A percentile compares a stretch with the other conserved stretches of the same genome.
phyloP scores from a whole-genome alignment of 2,888 invertebrate species.

The Girardia tigrina region DNA sequence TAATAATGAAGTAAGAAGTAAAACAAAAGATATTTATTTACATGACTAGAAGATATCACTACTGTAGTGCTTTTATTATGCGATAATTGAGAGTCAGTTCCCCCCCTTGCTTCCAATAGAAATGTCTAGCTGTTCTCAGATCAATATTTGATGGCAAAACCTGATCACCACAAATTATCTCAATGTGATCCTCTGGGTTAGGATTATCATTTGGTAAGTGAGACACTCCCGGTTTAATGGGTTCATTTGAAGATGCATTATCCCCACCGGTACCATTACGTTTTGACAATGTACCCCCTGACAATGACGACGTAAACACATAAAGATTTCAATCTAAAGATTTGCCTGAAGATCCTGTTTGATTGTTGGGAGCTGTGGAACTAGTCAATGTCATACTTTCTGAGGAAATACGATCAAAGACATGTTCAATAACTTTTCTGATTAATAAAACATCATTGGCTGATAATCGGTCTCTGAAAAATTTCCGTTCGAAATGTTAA shows the following conservation, averaged over 20 bases:
- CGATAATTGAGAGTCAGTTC: conserved; percentile 64
- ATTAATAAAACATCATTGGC: conserved; percentile 25
- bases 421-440: conserved; percentile 21
- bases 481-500: no score
- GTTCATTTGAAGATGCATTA: background rate
- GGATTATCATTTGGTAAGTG: background rate
- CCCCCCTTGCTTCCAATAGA: conserved; percentile 85
- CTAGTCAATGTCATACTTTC: background rate
- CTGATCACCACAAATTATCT: conserved; percentile 27
- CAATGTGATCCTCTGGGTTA: conserved; percentile 27
- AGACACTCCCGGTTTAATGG: background rate
- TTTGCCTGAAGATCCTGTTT: background rate
- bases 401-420: conserved; percentile 3
- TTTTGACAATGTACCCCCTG: background rate
- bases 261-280: background rate
- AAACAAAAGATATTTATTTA: background rate
- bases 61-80: conserved; percentile 24
- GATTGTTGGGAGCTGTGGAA: background rate
- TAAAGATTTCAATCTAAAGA: background rate
- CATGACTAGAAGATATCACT: background rate
- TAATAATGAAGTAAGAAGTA: no score
- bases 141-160: conserved; percentile 87
- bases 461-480: conserved; percentile 16
- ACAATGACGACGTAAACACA: no score
- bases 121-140: conserved; percentile 84